Percentiles rank a stretch among this genome's conserved stretches.
Conservation (phyloP, 1,140 invertebrate species). For the Tigriopus japonicus region DNA sequence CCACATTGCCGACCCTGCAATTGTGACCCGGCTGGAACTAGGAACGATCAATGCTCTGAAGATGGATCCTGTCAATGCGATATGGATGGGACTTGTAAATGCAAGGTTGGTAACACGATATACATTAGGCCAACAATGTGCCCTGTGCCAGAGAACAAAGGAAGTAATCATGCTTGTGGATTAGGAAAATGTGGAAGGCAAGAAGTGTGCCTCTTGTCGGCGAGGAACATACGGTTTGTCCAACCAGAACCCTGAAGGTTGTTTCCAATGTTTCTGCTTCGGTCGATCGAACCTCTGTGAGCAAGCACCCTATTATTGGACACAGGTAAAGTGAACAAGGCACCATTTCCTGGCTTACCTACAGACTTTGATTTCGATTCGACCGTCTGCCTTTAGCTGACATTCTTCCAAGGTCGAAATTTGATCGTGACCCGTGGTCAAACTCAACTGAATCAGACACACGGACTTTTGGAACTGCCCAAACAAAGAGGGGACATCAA, state of each 20-base stretch:
- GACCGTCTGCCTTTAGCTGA: constrained; percentile 22
- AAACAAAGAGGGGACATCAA: constrained; percentile 40
- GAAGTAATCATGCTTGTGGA: constrained; percentile 7
- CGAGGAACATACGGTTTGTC: constrained; percentile 58
- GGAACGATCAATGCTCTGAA: constrained; percentile 30
- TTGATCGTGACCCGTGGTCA: constrained; percentile 19
- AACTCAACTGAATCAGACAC: constrained; percentile 31
- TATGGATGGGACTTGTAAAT: constrained; percentile 58
- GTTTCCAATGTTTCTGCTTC: constrained; percentile 77
- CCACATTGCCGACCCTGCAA: constrained; percentile 39
- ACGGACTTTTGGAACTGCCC: constrained; percentile 44
- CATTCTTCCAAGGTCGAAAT: constrained; percentile 27
- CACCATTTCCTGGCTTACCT: not conserved
- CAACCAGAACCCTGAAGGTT: constrained; percentile 48
- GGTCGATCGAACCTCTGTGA: constrained; percentile 51
- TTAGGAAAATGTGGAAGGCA: constrained; percentile 55
- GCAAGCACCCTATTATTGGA: constrained; percentile 55
- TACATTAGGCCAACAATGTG: not conserved
- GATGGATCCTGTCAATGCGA: constrained; percentile 41
- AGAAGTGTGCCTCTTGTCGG: constrained; percentile 61
- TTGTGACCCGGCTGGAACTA: constrained; percentile 49
- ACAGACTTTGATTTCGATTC: constrained; percentile 10
- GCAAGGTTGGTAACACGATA: constrained; percentile 39
- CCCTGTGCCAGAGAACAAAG: not conserved
- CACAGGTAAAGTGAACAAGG: constrained; percentile 29